Conservation (phyloP, 2,113 vertebrate genomes). For the Setophaga petechia region DNA sequence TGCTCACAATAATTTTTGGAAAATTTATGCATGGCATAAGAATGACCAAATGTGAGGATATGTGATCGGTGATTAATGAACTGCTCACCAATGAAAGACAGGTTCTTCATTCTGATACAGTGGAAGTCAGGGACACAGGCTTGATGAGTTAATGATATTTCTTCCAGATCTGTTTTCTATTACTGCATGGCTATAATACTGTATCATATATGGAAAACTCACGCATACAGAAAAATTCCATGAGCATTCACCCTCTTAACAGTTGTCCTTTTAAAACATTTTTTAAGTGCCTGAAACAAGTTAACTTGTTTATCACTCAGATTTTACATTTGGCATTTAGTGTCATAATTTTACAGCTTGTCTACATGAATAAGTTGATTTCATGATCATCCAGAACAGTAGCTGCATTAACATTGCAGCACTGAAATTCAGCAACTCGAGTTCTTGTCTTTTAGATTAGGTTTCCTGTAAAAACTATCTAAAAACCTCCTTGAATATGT, state of each 20-base stretch:
- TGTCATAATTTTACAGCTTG: neutral
- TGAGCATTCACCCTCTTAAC: neutral
- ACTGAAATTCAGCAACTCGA: constrained; percentile 39
- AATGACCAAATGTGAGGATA: neutral
- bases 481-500: constrained; percentile 52
- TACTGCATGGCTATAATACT: neutral
- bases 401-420: constrained; percentile 46
- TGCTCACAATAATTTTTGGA: neutral
- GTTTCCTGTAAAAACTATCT: constrained; percentile 46
- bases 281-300: constrained; percentile 12
- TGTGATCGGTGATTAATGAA: neutral
- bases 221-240: neutral
- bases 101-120: neutral
- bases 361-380: constrained; percentile 41
- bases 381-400: neutral
- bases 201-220: neutral
- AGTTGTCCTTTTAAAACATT: neutral
- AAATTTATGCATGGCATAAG: neutral
- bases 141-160: neutral
- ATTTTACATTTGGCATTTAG: constrained; percentile 56
- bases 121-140: neutral
- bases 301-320: constrained; percentile 44
- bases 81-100: neutral
- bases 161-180: neutral
- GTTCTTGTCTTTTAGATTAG: constrained; percentile 31